Evolutionary conservation across 2,113 vertebrate species (phyloP), one percentile per base, ranked within the genome.

Genomic region (Nipponia nippon): DNA sequence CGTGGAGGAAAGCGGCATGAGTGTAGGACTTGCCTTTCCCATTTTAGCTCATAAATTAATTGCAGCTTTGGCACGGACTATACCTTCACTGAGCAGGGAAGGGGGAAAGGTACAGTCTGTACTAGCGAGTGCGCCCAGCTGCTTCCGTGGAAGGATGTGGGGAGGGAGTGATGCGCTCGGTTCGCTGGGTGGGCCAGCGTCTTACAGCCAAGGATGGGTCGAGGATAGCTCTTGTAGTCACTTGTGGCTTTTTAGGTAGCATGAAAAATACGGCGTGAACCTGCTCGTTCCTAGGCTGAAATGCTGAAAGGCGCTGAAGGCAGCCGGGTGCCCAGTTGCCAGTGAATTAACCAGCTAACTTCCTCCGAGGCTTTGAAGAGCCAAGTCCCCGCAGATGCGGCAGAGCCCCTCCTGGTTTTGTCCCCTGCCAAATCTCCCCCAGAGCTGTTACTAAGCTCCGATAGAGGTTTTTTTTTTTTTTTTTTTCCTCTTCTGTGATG

Each of bases 341-440:
- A 7, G 25, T 36, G 42, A 82, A 30, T 70, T 38, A 40, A 49
- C 44, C 22, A 16, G 13, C 26, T 47, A 36, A 18, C 32, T 49
- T 55, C 22, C n/a, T 78, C 52, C 0, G 4, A 29, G 38, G 49
- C 36, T 53, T 36, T 29, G 34, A 71, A 83, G n/a, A 67, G 27
- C 16, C 30, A 16, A 44, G 26, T 58, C 44, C 30, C 26, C 52
- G 55, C 0, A 0, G 25, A 38, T 42, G 50, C 1, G 3, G 21
- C 56, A 44, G 11, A 66, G 36, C 21, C 11, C 1, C 34, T 87
- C 11, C 42, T 82, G 38, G 22, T 55, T 72, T 78, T 52, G 29
- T 56, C 6, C 16, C 25, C 7, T 2, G 14, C 21, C 36, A 42
- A 2, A 40, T 61, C 17, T 42, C 13, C 23, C 15, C 26, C 3